Evolutionary conservation across 2,113 vertebrate genomes (phyloP).

Genomic region (Melanerpes formicivorus): DNA sequence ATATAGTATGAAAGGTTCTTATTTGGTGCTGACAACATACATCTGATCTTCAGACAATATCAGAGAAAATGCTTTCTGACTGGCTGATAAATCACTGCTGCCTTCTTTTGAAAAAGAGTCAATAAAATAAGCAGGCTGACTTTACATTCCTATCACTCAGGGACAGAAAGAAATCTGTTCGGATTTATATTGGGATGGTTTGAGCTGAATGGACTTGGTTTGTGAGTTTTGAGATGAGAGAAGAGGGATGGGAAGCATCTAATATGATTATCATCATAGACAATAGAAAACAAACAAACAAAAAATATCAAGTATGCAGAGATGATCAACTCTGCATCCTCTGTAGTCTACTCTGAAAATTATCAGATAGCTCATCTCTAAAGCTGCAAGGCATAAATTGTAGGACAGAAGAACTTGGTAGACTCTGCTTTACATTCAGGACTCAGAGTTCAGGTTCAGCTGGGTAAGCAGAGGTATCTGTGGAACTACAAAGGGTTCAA

Average conservation of each 20-base stretch:
- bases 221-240: background rate
- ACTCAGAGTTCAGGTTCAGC: background rate
- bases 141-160: background rate
- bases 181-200: background rate
- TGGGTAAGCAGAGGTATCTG: background rate
- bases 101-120: background rate
- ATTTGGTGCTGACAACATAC: background rate
- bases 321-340: background rate
- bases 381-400: background rate
- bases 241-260: background rate
- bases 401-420: background rate
- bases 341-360: background rate
- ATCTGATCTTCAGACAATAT: background rate
- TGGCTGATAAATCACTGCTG: background rate
- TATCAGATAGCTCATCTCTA: background rate
- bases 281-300: background rate
- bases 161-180: background rate
- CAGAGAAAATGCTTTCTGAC: background rate
- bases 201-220: background rate
- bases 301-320: background rate
- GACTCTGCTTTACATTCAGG: background rate
- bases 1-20: background rate
- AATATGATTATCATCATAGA: background rate
- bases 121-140: background rate
- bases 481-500: background rate